Percentiles rank a stretch among this genome's conserved stretches.
phyloP scores from a whole-genome alignment of 2,797 vertebrate genomes.

The Serranus cabrilla region DNA sequence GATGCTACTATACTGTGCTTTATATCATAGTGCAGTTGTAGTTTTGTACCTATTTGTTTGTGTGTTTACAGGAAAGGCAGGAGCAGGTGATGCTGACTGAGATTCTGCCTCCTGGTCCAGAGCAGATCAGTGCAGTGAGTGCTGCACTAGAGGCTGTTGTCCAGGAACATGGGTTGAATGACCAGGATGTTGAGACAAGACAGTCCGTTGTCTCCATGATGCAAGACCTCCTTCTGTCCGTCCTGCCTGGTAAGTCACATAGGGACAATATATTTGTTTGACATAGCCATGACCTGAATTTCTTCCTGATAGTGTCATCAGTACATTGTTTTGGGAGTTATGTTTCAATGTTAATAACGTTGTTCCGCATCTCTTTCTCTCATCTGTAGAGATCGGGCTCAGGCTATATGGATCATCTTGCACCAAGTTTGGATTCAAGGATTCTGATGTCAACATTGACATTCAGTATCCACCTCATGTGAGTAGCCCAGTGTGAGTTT shows the following conservation, averaged over 20 bases:
- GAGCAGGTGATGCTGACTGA: slow-evolving; percentile 90
- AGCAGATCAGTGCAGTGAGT: slow-evolving; percentile 88
- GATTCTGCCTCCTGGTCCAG: slow-evolving; percentile 87
- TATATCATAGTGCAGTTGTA: background rate
- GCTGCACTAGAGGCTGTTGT: slow-evolving; percentile 87
- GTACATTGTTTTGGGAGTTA: background rate
- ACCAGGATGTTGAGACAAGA: slow-evolving; percentile 87
- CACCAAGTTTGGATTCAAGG: slow-evolving; percentile 94
- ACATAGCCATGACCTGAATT: background rate
- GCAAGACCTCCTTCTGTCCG: slow-evolving; percentile 88
- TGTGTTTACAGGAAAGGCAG: slow-evolving; percentile 87
- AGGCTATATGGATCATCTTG: slow-evolving; percentile 95
- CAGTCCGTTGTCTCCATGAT: slow-evolving; percentile 85
- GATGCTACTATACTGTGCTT: background rate
- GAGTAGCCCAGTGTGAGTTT: slow-evolving; percentile 82
- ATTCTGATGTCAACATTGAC: slow-evolving; percentile 96
- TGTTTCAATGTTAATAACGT: background rate
- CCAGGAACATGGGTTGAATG: slow-evolving; percentile 87
- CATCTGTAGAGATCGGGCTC: slow-evolving; percentile 89
- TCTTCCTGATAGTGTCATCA: background rate
- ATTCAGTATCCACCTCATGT: slow-evolving; percentile 92
- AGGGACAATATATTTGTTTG: background rate
- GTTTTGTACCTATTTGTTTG: background rate
- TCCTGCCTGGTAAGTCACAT: slow-evolving; percentile 88
- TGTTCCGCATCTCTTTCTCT: slow-evolving; percentile 12